Percentiles rank a stretch among this genome's conserved stretches.
Evolutionary conservation across 2,113 vertebrate genomes (phyloP).

Genomic region (Zapus hudsonius): DNA sequence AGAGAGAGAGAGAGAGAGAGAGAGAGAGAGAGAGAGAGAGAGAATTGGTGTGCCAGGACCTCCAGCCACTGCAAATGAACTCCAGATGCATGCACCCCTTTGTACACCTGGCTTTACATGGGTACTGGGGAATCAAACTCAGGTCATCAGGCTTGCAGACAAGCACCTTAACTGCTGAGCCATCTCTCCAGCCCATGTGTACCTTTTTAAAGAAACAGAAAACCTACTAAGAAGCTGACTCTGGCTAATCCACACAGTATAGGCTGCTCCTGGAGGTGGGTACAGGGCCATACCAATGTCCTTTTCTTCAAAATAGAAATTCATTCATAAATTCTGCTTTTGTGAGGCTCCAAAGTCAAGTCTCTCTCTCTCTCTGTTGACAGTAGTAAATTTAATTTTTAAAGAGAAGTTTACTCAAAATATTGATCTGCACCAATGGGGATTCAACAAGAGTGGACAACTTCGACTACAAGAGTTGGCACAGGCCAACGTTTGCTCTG

Average conservation of each 20-base stretch:
- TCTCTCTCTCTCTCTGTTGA: neutral
- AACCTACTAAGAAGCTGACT: neutral
- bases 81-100: too few species aligned
- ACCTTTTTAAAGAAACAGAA: neutral
- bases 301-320: neutral
- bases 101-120: too few species aligned
- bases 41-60: too few species aligned
- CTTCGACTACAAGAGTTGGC: neutral
- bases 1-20: too few species aligned
- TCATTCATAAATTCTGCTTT: neutral
- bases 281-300: neutral
- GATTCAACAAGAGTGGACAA: neutral
- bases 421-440: neutral
- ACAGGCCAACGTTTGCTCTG: neutral
- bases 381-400: neutral
- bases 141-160: too few species aligned
- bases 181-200: too few species aligned
- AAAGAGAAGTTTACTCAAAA: conserved; percentile 10
- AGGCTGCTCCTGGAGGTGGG: too few species aligned
- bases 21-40: too few species aligned
- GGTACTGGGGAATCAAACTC: too few species aligned
- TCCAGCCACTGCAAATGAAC: too few species aligned
- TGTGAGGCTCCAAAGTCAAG: conserved; percentile 19
- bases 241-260: neutral
- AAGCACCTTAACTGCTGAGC: too few species aligned